Evolutionary conservation across 92 coral and sea anemone species (phyloP).

Genomic region (Palythoa caribaeorum): DNA sequence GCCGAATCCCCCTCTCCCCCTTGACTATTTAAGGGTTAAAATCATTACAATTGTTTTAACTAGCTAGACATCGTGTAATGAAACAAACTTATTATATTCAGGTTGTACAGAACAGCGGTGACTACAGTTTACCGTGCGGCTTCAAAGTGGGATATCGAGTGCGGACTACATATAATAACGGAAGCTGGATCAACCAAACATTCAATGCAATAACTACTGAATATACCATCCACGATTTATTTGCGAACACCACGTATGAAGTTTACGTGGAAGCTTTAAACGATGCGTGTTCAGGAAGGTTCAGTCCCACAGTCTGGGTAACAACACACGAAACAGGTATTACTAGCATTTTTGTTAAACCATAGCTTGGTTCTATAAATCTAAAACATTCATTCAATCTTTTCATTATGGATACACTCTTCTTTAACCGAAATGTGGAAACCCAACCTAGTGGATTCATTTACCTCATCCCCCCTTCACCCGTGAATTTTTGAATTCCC

Average conservation of each 20-base stretch:
- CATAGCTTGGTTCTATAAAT: not conserved
- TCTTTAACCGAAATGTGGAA: too few relatives aligned
- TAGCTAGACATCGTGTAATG: not conserved
- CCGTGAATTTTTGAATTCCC: too few relatives aligned
- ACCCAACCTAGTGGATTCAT: too few relatives aligned
- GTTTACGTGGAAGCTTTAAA: slow-evolving; percentile 12
- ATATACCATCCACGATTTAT: not conserved
- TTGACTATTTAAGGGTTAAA: too few relatives aligned
- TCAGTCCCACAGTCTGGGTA: not conserved
- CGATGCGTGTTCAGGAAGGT: slow-evolving; percentile 6
- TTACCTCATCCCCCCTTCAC: too few relatives aligned
- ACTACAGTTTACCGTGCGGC: slow-evolving; percentile 27
- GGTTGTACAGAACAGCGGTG: not conserved
- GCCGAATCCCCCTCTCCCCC: too few relatives aligned
- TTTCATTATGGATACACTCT: too few relatives aligned
- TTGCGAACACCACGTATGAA: slow-evolving; percentile 15
- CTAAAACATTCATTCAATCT: not conserved
- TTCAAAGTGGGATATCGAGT: slow-evolving; percentile 9
- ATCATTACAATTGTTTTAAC: too few relatives aligned
- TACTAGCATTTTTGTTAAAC: not conserved
- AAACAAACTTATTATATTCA: not conserved
- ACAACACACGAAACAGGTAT: slow-evolving; percentile 19
- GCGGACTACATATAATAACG: not conserved
- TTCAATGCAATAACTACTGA: not conserved
- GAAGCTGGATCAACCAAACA: not conserved